A percentile compares a stretch with the other conserved stretches of the same genome.
phyloP scores from a whole-genome alignment of 2,888 invertebrate genomes.

The Clusia tigrina region DNA sequence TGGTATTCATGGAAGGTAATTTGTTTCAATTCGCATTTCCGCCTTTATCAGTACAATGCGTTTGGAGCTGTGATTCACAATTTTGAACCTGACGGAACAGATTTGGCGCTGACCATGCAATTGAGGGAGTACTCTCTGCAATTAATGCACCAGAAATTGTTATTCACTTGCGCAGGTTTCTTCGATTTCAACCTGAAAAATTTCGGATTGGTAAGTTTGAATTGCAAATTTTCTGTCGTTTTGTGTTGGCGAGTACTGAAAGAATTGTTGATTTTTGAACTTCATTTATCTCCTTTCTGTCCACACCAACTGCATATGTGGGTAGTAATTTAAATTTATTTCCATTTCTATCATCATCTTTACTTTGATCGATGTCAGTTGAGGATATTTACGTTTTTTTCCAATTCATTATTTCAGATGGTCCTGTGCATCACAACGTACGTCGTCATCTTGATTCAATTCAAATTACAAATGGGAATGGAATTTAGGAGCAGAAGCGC shows the following conservation, averaged over 20 bases:
- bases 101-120: constrained; percentile 38
- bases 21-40: too few relatives aligned
- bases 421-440: constrained; percentile 49
- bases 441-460: constrained; percentile 55
- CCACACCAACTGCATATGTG: too few relatives aligned
- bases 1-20: too few relatives aligned
- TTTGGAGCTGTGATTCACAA: constrained; percentile 45
- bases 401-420: constrained; percentile 45
- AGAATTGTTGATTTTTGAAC: too few relatives aligned
- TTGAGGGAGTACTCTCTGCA: constrained; percentile 54
- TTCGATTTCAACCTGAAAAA: constrained; percentile 54
- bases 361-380: too few relatives aligned
- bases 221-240: too few relatives aligned
- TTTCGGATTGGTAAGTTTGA: constrained; percentile 53
- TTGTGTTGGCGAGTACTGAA: too few relatives aligned
- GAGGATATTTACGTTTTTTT: too few relatives aligned
- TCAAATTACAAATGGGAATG: constrained; percentile 50
- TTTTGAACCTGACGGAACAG: constrained; percentile 40
- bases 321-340: too few relatives aligned
- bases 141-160: constrained; percentile 50
- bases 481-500: too few relatives aligned
- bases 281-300: too few relatives aligned
- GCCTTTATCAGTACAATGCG: constrained; percentile 52
- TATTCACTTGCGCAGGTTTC: constrained; percentile 52
- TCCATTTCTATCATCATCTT: too few relatives aligned